Evolutionary conservation across 1,140 invertebrate species (phyloP), one percentile per base, ranked within the genome.

Genomic region (Plectus sambesii): DNA sequence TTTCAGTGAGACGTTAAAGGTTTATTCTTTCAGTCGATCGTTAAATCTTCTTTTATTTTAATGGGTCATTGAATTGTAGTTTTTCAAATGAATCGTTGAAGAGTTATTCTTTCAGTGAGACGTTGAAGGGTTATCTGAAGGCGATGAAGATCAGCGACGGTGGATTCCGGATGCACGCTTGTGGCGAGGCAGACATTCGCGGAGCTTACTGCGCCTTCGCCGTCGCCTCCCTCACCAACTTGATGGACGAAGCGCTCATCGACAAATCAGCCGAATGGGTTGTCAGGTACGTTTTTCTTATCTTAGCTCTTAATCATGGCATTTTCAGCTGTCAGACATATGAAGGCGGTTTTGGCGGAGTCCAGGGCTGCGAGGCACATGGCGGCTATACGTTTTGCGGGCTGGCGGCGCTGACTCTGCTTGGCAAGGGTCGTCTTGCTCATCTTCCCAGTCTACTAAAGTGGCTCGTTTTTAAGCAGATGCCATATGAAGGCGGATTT

Each of bases 311-410:
- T 39, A n/a, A 38, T 9, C 42, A 1, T 48, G 8, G 9, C n/a
- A 47, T 23, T 58, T 55, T 26, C 55, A 81, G 81, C 52, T 96
- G 89, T 75, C 89, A 96, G 70, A 94, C 88, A 0, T 98, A 94
- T 74, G 93, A 98, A 76, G 93, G 92, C 40, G 92, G 92, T 0
- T 97, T 97, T 77, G 83, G 82, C 40, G 89, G 88, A 0, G 81
- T 77, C 64, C 90, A 89, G 20, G 87, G 85, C 5, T 80, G 88
- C 76, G 93, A 98, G 74, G 92, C 92, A 20, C 93, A 98, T 75
- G 93, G 93, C 4, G 92, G 92, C 19, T 97, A 97, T 72, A 82
- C 89, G 4, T 97, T 90, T 72, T 98, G 93, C 79, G 90, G 83
- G 8, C 75, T 97, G 29, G 87, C 92, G 39, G 78, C 84, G 2